These are phyloP conservation scores for Pogoniulus pusillus DNA, from an alignment of 2,797 vertebrate genomes.

Conservation along the genomic window DNA sequence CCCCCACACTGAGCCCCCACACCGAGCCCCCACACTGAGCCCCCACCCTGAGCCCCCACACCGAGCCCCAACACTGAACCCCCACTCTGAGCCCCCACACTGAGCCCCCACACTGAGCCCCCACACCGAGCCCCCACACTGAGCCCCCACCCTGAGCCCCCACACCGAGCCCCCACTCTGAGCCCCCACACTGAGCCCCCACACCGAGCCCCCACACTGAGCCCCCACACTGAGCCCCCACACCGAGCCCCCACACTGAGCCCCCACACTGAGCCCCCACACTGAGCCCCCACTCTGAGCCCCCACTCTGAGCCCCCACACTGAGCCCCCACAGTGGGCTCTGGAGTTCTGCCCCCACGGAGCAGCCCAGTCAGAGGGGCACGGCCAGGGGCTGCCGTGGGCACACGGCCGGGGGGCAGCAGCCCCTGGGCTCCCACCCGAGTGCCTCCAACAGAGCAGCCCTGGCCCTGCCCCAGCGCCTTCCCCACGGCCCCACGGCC, in stretches of 20 bases:
- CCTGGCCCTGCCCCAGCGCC: not conserved
- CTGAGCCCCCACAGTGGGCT: too few species aligned
- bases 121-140: too few species aligned
- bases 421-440: not conserved
- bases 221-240: accelerated
- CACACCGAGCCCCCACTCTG: not conserved
- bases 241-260: not conserved
- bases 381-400: accelerated
- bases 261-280: too few species aligned
- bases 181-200: too few species aligned
- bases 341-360: not conserved
- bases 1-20: too few species aligned
- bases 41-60: too few species aligned
- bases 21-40: not conserved
- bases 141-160: not conserved
- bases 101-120: not conserved
- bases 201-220: not conserved
- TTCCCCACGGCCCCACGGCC: not conserved
- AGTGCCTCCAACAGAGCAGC: not conserved
- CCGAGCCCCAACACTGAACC: not conserved
- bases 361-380: not conserved
- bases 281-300: too few species aligned
- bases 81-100: too few species aligned
- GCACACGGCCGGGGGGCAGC: accelerated
- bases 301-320: not conserved